Percentiles rank a stretch among this genome's conserved stretches.
These are phyloP conservation scores for Drosophila auraria DNA, from an alignment of 1,140 invertebrate species.

Conservation along the genomic window DNA sequence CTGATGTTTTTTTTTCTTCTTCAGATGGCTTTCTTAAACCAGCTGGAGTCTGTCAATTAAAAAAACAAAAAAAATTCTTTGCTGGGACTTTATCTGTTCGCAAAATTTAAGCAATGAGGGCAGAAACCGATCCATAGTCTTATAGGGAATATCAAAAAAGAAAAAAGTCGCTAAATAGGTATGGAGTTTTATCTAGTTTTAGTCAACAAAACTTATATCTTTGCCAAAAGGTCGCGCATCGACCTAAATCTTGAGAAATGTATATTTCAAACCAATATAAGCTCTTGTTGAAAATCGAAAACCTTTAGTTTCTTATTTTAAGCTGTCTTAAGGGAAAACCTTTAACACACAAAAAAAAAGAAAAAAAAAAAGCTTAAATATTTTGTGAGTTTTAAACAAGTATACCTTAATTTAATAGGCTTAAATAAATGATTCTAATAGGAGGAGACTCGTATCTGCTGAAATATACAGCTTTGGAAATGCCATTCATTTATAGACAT, in stretches of 20 bases:
- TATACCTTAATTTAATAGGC: not conserved
- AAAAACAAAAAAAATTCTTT: too few species aligned
- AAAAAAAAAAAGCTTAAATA: not conserved
- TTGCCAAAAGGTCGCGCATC: not conserved
- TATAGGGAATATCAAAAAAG: not conserved
- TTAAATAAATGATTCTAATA: not conserved
- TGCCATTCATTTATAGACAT: conserved; percentile 12
- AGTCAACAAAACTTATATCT: not conserved
- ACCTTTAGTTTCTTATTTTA: too few species aligned
- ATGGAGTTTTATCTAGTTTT: not conserved
- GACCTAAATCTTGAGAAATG: not conserved
- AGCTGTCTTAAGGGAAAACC: too few species aligned
- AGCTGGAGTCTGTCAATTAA: too few species aligned
- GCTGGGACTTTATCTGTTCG: too few species aligned
- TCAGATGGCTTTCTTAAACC: too few species aligned
- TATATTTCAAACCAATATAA: too few species aligned
- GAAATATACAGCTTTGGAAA: not conserved
- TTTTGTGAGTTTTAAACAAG: not conserved
- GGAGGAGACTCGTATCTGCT: not conserved
- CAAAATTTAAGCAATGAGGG: too few species aligned
- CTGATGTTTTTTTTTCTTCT: too few species aligned
- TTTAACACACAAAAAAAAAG: not conserved
- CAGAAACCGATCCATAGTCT: too few species aligned
- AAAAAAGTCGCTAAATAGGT: not conserved
- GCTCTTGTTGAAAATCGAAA: too few species aligned